Evolutionary conservation across 1,140 invertebrate species (phyloP).

Genomic region (Pseudomyrmex gracilis): DNA sequence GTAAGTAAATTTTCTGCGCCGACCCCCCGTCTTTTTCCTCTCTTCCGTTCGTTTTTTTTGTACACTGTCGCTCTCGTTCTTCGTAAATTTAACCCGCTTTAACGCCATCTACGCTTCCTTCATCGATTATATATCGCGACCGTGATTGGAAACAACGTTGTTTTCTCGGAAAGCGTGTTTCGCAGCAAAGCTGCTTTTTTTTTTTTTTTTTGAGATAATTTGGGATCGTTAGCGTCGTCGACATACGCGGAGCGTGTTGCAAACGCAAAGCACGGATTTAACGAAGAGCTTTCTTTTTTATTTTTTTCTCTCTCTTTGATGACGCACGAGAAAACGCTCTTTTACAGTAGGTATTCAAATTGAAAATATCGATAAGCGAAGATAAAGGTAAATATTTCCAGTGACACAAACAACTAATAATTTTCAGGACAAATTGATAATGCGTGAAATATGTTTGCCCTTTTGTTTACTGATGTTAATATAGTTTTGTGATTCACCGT

Average conservation of each 20-base stretch:
- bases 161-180: constrained; percentile 1
- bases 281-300: too few species aligned
- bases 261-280: neutral
- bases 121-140: constrained; percentile 32
- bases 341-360: too few species aligned
- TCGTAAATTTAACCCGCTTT: neutral
- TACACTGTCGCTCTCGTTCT: neutral
- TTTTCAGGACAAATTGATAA: too few species aligned
- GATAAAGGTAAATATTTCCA: too few species aligned
- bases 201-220: constrained; percentile 43
- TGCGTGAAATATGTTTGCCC: too few species aligned
- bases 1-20: constrained; percentile 84
- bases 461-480: too few species aligned
- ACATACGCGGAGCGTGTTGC: neutral
- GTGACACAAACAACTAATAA: too few species aligned
- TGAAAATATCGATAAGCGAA: too few species aligned
- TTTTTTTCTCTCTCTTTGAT: too few species aligned
- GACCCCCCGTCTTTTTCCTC: neutral
- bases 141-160: neutral
- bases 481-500: too few species aligned
- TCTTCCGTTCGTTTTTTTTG: neutral
- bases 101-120: neutral
- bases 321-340: too few species aligned
- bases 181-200: neutral
- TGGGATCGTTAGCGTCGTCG: neutral